phyloP scores from a whole-genome alignment of 2,113 vertebrate genomes.

The Phodopus roborovskii region DNA sequence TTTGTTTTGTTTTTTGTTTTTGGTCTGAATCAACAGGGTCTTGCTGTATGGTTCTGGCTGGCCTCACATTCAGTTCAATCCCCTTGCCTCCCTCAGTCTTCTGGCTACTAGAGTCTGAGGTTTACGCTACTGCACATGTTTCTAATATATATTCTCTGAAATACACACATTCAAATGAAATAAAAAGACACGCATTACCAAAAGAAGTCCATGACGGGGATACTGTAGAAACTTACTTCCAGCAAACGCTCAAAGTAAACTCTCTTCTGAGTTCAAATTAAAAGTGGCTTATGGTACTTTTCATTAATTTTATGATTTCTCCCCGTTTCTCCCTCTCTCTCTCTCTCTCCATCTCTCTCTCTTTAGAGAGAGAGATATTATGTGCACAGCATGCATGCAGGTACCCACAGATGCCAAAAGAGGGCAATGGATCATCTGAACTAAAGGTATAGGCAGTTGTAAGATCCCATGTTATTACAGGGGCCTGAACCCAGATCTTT shows the following conservation, averaged over 20 bases:
- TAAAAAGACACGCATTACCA: slow-evolving; percentile 6
- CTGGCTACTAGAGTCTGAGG: neutral
- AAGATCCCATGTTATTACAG: neutral
- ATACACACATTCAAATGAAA: slow-evolving; percentile 54
- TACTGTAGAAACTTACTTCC: slow-evolving; percentile 72
- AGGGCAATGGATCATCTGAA: neutral
- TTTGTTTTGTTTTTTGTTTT: neutral
- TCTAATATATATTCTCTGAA: slow-evolving; percentile 25
- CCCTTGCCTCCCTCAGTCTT: neutral
- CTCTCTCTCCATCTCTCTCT: too few relatives aligned
- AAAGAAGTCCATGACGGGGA: slow-evolving; percentile 11
- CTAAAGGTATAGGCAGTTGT: neutral
- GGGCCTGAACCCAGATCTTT: neutral
- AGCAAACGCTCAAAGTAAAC: slow-evolving; percentile 59
- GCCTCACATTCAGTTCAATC: neutral
- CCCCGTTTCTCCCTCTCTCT: neutral
- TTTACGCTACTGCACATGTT: neutral
- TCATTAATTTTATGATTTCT: slow-evolving; percentile 13
- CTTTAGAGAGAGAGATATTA: too few relatives aligned
- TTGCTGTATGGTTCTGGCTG: neutral
- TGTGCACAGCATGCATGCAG: neutral
- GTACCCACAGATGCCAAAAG: neutral
- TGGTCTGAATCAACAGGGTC: neutral
- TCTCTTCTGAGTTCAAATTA: slow-evolving; percentile 43
- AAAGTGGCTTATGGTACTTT: slow-evolving; percentile 51